phyloP scores from a whole-genome alignment of 2,797 vertebrate genomes.

The Chaetophractus vellerosus region DNA sequence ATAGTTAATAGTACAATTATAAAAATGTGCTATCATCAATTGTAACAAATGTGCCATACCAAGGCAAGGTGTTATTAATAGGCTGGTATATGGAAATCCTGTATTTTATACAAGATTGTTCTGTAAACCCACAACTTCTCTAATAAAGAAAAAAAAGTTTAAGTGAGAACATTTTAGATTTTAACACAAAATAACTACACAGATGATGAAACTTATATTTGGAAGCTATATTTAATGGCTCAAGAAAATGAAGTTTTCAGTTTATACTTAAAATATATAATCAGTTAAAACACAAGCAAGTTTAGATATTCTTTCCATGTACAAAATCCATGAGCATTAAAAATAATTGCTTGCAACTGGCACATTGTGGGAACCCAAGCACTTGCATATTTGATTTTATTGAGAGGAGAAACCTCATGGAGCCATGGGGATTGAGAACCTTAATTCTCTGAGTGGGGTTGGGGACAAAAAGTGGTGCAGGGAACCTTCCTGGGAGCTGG shows the following conservation, averaged over 20 bases:
- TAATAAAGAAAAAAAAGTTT: background rate
- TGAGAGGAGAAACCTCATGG: background rate
- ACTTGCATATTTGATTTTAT: background rate
- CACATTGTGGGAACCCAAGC: background rate
- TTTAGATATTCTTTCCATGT: background rate
- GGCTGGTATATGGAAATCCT: no score
- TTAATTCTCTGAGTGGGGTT: no score
- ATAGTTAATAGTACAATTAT: no score
- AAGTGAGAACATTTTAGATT: background rate
- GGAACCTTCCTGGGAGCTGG: no score
- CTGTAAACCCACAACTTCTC: no score
- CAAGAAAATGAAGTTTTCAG: conserved; percentile 11
- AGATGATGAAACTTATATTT: background rate
- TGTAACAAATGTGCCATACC: no score
- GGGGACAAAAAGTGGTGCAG: no score
- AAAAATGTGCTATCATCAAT: no score
- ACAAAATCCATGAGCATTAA: background rate
- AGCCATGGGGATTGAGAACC: background rate
- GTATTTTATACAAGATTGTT: no score
- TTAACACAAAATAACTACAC: background rate
- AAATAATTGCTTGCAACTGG: background rate
- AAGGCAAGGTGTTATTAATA: no score
- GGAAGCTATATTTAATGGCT: conserved; percentile 12
- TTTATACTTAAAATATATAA: background rate
- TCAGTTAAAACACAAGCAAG: background rate